Base-by-base conservation (phyloP, 2,113 vertebrate species). In the Pteruthius melanotis region DNA sequence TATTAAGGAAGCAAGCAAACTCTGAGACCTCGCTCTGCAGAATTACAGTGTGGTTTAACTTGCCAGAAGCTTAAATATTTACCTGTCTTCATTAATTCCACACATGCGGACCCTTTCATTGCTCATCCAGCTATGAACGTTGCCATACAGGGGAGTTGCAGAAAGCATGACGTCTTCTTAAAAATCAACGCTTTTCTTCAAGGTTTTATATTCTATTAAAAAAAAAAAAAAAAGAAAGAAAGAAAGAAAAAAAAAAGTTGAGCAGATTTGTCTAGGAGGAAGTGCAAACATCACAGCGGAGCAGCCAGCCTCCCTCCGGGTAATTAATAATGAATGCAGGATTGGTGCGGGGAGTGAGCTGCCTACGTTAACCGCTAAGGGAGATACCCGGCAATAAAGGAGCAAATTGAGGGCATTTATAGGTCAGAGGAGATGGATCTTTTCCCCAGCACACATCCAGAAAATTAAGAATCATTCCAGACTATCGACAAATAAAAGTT, bases 91-190 rank as follows among this genome's bases (percentile, higher is more conserved):
- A 93, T 98, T 98, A 98, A 98, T 98, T 93, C 98, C 98, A 98
- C 98, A 98, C 98, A 98, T 98, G 97, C 98, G 98, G 97, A 98
- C 98, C 96, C 98, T 97, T 91, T 98, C 98, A 95, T 98, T 98
- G 98, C 97, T 98, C 98, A 98, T 98, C 98, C 98, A 98, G 98
- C 98, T 98, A 97, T 98, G 98, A 97, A 98, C 98, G 26, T 98
- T 98, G 95, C 98, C 98, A 98, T 98, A 98, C 97, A 98, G 97
- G 96, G 98, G 98, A 81, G 98, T 98, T 97, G 98, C 98, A 96
- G 98, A 98, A 96, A 98, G 98, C 98, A 98, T 98, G 98, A 98
- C 98, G 97, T 97, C 98, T 95, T 96, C 98, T 97, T 98, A 98
- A 96, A 95, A 95, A 97, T 90, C 80, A 42, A 71, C 81, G 57